Percentiles rank a stretch among this genome's conserved stretches.
Conservation (phyloP, 2,797 vertebrate species). For the Sardinella longiceps region DNA sequence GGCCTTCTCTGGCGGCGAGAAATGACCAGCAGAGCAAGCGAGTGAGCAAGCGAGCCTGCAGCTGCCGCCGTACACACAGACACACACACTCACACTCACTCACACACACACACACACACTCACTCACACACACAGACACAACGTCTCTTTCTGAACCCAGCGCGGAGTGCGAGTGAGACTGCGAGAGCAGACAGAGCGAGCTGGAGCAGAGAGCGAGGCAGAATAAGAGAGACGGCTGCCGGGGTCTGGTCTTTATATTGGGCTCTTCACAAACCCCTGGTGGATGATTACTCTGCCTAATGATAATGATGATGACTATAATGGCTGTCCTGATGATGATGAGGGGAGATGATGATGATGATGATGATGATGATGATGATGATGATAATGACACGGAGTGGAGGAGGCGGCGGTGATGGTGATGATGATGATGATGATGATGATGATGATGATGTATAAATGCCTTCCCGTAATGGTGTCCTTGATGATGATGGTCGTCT, state of each 20-base stretch:
- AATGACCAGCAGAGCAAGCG: slow-evolving; percentile 26
- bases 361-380: slow-evolving; percentile 65
- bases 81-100: not conserved
- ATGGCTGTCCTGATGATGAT: slow-evolving; percentile 75
- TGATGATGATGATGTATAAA: slow-evolving; percentile 80
- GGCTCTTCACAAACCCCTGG: slow-evolving; percentile 68
- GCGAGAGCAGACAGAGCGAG: slow-evolving; percentile 40
- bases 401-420: slow-evolving; percentile 45
- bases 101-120: not conserved
- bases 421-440: slow-evolving; percentile 62
- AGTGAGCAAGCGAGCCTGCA: slow-evolving; percentile 32
- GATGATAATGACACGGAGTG: slow-evolving; percentile 55
- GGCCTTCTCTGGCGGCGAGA: slow-evolving; percentile 17
- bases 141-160: not conserved
- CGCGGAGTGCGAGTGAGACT: not conserved
- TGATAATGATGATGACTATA: slow-evolving; percentile 85
- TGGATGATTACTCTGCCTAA: slow-evolving; percentile 80
- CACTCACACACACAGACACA: not conserved
- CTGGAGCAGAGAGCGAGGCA: slow-evolving; percentile 43
- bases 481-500: slow-evolving; percentile 80
- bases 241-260: slow-evolving; percentile 72
- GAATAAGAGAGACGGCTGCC: slow-evolving; percentile 60
- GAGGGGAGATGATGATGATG: slow-evolving; percentile 61
- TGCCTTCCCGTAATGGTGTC: slow-evolving; percentile 76
- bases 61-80: slow-evolving; percentile 50